Conservation (phyloP, 2,888 invertebrate genomes). For the Autographa gamma region DNA sequence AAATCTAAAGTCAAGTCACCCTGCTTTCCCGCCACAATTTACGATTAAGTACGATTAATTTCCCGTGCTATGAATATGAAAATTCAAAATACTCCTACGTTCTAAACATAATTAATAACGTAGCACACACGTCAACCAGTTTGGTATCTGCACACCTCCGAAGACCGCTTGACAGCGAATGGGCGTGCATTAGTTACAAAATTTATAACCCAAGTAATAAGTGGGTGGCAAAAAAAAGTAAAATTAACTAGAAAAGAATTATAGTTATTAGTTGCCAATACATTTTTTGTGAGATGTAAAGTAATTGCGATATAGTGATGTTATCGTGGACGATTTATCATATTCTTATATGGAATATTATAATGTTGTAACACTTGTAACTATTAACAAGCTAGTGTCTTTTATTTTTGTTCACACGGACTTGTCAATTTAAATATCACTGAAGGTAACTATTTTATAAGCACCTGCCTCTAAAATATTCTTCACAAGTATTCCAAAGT, state of each 20-base stretch:
- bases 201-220: conserved; percentile 53
- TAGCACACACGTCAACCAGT: conserved; percentile 71
- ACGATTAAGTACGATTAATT: conserved; percentile 66
- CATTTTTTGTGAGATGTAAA: conserved; percentile 44
- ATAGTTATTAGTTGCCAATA: conserved; percentile 53
- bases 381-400: conserved; percentile 13
- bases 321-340: conserved; percentile 39
- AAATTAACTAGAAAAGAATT: conserved; percentile 51
- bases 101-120: conserved; percentile 70
- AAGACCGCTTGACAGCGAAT: conserved; percentile 75
- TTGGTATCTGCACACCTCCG: conserved; percentile 70
- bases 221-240: conserved; percentile 55
- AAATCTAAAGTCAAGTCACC: neutral
- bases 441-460: conserved; percentile 18
- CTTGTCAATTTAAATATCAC: conserved; percentile 13
- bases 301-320: conserved; percentile 43
- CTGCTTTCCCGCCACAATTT: conserved; percentile 42
- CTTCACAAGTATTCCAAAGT: too few relatives aligned
- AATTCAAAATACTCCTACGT: conserved; percentile 67
- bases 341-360: conserved; percentile 35
- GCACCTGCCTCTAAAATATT: neutral
- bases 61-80: conserved; percentile 65
- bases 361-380: conserved; percentile 27
- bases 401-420: conserved; percentile 32
- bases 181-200: conserved; percentile 71